phyloP scores from a whole-genome alignment of 2,113 vertebrate species.

The Baryphthengus martii region DNA sequence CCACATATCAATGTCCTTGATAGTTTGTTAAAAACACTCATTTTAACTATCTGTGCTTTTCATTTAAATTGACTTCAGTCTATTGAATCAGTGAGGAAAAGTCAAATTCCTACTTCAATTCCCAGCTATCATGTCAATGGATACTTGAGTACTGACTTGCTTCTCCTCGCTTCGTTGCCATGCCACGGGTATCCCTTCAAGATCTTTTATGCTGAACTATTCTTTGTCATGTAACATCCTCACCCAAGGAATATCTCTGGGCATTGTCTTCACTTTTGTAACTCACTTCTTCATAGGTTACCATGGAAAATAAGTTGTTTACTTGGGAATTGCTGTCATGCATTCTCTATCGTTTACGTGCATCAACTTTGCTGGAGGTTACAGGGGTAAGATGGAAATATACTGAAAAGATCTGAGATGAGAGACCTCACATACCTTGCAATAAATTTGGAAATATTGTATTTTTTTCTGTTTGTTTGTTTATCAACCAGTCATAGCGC shows the following conservation, averaged over 20 bases:
- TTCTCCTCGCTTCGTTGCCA: not conserved
- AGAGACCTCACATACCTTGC: not conserved
- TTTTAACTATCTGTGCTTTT: not conserved
- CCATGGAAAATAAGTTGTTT: not conserved
- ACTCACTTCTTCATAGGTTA: not conserved
- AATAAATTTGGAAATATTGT: not conserved
- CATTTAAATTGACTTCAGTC: not conserved
- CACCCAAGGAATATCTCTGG: not conserved
- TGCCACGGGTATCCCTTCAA: not conserved
- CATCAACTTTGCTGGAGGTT: not conserved
- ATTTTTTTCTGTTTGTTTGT: not conserved
- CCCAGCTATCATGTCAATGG: not conserved
- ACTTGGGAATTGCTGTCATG: not conserved
- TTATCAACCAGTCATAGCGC: not conserved
- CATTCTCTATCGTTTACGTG: not conserved
- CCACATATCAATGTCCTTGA: not conserved
- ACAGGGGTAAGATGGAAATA: not conserved
- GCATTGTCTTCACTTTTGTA: not conserved
- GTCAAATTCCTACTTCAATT: conserved; percentile 14
- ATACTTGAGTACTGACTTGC: not conserved
- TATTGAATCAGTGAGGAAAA: not conserved
- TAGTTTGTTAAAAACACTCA: conserved; percentile 27
- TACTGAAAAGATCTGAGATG: not conserved
- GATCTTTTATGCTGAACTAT: not conserved
- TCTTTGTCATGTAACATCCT: not conserved